Percentiles rank a stretch among this genome's conserved stretches.
phyloP scores from a whole-genome alignment of 2,113 vertebrate species.

The Syrrhaptes paradoxus region DNA sequence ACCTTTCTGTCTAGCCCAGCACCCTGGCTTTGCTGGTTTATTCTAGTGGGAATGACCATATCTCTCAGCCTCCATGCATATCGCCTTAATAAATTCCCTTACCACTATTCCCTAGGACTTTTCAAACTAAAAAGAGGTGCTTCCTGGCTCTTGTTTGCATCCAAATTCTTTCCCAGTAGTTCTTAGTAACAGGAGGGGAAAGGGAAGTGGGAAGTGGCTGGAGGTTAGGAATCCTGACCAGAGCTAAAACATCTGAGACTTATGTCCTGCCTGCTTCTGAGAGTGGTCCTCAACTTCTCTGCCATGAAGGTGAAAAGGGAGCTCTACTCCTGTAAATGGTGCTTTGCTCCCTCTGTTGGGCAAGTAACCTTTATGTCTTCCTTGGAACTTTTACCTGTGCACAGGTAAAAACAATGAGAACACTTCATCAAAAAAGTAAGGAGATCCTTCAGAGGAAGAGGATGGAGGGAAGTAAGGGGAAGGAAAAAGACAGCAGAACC shows the following conservation, averaged over 20 bases:
- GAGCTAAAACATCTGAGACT: not conserved
- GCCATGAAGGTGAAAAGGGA: not conserved
- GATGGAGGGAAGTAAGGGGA: not conserved
- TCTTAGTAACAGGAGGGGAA: not conserved
- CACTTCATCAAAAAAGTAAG: not conserved
- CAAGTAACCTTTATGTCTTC: not conserved
- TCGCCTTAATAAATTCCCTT: not conserved
- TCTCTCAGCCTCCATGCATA: not conserved
- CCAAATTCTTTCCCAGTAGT: not conserved
- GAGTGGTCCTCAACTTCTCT: fast-evolving
- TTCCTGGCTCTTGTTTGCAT: not conserved
- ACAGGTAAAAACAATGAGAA: not conserved
- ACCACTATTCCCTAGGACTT: not conserved
- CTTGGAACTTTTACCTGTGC: fast-evolving
- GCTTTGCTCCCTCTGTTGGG: not conserved
- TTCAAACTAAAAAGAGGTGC: not conserved
- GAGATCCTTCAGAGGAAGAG: not conserved
- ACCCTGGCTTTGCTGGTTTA: not conserved
- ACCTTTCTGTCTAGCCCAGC: not conserved
- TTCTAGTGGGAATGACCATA: not conserved
- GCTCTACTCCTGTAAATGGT: not conserved
- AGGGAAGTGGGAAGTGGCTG: not conserved
- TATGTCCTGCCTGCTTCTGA: not conserved
- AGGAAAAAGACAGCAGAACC: not conserved
- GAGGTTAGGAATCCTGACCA: not conserved